These are phyloP conservation scores for Agrotis clavis DNA, from an alignment of 2,888 invertebrate species.

Conservation along the genomic window DNA sequence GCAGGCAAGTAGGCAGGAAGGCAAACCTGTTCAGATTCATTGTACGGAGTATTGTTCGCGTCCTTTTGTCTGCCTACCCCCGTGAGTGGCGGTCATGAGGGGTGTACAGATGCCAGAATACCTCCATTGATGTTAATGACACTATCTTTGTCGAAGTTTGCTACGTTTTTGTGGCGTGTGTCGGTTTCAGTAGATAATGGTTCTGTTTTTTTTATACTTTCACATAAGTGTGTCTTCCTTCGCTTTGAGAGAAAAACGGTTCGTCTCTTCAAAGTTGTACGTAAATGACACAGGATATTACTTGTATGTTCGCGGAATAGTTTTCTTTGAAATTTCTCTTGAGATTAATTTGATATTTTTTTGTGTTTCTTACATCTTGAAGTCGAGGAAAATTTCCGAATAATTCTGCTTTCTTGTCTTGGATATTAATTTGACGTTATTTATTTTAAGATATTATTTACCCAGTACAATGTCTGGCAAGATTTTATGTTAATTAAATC, in stretches of 20 bases:
- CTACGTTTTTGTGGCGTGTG: conserved; percentile 68
- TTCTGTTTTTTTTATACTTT: conserved; percentile 40
- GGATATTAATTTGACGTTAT: conserved; percentile 13
- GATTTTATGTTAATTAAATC: background rate
- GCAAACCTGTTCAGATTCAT: conserved; percentile 52
- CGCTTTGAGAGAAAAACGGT: conserved; percentile 33
- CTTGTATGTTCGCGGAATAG: conserved; percentile 3
- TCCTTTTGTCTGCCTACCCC: conserved; percentile 61
- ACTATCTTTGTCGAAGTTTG: conserved; percentile 70
- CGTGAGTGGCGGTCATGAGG: conserved; percentile 41
- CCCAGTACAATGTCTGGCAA: background rate
- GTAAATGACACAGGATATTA: conserved; percentile 41
- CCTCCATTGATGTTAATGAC: conserved; percentile 75
- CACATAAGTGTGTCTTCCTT: conserved; percentile 37
- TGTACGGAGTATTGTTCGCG: conserved; percentile 57
- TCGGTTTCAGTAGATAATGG: conserved; percentile 50
- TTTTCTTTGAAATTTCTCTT: conserved; percentile 11
- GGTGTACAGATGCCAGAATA: conserved; percentile 61
- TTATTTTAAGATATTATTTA: background rate
- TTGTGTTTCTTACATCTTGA: background rate
- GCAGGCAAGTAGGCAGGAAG: conserved; percentile 30
- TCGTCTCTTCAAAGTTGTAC: conserved; percentile 27
- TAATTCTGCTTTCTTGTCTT: background rate
- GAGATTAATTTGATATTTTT: conserved; percentile 10
- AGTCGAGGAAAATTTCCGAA: conserved; percentile 7